These are phyloP conservation scores for Agelaius tricolor DNA, from an alignment of 2,113 vertebrate species.

Conservation along the genomic window DNA sequence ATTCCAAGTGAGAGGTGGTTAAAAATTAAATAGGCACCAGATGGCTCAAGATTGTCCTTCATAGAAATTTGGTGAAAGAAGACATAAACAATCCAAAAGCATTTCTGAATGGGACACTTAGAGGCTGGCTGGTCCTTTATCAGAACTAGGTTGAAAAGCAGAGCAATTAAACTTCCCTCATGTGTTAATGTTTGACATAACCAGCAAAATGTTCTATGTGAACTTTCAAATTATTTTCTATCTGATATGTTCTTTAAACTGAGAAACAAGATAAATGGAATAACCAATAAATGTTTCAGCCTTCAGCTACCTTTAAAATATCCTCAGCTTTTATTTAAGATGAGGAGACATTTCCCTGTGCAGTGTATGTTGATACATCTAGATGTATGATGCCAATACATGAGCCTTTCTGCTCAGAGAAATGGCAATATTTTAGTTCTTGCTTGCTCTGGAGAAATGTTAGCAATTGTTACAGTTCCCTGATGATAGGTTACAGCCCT, in stretches of 20 bases:
- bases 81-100: slow-evolving; percentile 68
- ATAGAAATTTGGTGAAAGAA: slow-evolving; percentile 81
- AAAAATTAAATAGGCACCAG: slow-evolving; percentile 86
- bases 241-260: background rate
- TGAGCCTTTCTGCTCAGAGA: background rate
- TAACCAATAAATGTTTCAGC: background rate
- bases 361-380: background rate
- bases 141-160: slow-evolving; percentile 51
- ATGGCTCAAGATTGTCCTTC: slow-evolving; percentile 82
- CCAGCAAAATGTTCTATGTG: background rate
- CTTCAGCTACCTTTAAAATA: background rate
- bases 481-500: background rate
- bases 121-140: slow-evolving; percentile 59
- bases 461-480: background rate
- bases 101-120: slow-evolving; percentile 71
- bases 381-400: background rate
- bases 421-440: background rate
- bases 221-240: background rate
- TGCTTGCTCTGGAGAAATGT: background rate
- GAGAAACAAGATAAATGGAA: background rate
- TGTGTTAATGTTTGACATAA: background rate
- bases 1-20: slow-evolving; percentile 85
- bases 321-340: background rate
- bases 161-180: slow-evolving; percentile 1
- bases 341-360: background rate